These are phyloP conservation scores for Xyrauchen texanus DNA, from an alignment of 2,113 vertebrate species.

Conservation along the genomic window DNA sequence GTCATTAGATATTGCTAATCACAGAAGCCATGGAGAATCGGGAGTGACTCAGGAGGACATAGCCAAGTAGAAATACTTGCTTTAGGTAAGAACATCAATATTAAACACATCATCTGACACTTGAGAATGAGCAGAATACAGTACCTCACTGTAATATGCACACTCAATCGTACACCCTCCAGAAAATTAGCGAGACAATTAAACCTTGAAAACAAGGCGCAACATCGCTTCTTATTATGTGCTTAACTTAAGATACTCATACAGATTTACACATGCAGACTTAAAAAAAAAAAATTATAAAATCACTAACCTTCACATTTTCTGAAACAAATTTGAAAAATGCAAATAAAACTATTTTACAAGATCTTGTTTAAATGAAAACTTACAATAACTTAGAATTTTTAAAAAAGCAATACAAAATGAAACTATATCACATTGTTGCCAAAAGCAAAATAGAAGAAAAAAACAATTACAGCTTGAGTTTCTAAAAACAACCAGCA, in stretches of 20 bases:
- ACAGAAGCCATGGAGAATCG: background rate
- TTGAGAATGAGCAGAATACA: slow-evolving; percentile 9
- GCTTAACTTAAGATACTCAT: slow-evolving; percentile 8
- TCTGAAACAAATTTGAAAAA: slow-evolving; percentile 41
- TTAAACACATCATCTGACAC: background rate
- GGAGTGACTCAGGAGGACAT: slow-evolving; percentile 6
- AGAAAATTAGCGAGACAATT: background rate
- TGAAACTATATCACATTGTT: slow-evolving; percentile 42
- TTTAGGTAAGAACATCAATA: slow-evolving; percentile 8
- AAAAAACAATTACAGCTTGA: background rate
- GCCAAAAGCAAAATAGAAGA: slow-evolving; percentile 1
- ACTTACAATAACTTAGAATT: slow-evolving; percentile 55
- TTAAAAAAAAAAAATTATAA: slow-evolving; percentile 1
- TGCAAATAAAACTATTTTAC: slow-evolving; percentile 44
- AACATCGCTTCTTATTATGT: background rate
- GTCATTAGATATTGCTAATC: background rate
- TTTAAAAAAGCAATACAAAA: background rate
- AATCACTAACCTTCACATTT: slow-evolving; percentile 41
- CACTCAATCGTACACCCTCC: background rate
- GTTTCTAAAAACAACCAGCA: slow-evolving; percentile 18
- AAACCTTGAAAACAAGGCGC: background rate
- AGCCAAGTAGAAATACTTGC: slow-evolving; percentile 28
- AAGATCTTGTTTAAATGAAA: slow-evolving; percentile 40
- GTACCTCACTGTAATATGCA: slow-evolving; percentile 38
- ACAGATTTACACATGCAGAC: slow-evolving; percentile 5